Conservation (phyloP, 2,888 invertebrate genomes). For the Zygaena filipendulae region DNA sequence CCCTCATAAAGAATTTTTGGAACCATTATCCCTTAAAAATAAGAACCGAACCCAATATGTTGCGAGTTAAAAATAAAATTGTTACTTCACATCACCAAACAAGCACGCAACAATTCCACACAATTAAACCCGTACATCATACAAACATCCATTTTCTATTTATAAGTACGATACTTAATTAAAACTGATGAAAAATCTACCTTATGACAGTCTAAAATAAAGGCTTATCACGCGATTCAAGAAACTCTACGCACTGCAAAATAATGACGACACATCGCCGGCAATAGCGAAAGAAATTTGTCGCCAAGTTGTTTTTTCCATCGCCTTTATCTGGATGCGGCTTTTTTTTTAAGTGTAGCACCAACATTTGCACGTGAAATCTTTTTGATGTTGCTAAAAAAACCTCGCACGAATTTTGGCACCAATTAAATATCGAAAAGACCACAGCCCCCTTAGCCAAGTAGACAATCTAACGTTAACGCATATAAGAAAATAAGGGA, state of each 20-base stretch:
- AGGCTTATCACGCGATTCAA: too few relatives aligned
- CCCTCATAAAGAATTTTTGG: too few relatives aligned
- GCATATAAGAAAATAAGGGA: too few relatives aligned
- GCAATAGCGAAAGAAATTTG: constrained; percentile 63
- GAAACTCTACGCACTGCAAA: too few relatives aligned
- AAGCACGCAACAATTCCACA: constrained; percentile 53
- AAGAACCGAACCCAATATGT: too few relatives aligned
- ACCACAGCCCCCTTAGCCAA: constrained; percentile 21
- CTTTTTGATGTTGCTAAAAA: constrained; percentile 53
- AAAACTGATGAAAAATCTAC: too few relatives aligned
- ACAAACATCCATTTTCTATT: too few relatives aligned
- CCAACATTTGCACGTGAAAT: constrained; percentile 48
- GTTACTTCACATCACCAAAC: constrained; percentile 32
- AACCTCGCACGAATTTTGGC: constrained; percentile 43
- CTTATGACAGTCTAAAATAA: too few relatives aligned
- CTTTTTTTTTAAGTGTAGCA: constrained; percentile 29
- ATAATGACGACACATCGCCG: too few relatives aligned
- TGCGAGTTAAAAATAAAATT: constrained; percentile 17
- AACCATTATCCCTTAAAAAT: too few relatives aligned
- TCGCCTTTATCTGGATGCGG: constrained; percentile 21
- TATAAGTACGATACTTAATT: too few relatives aligned
- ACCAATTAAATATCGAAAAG: constrained; percentile 44
- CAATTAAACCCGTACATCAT: constrained; percentile 57
- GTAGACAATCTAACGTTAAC: constrained; percentile 4
- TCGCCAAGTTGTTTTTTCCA: constrained; percentile 36